Percentiles rank a stretch among this genome's conserved stretches.
Conservation (phyloP, 2,113 vertebrate species). For the Etia nguti region DNA sequence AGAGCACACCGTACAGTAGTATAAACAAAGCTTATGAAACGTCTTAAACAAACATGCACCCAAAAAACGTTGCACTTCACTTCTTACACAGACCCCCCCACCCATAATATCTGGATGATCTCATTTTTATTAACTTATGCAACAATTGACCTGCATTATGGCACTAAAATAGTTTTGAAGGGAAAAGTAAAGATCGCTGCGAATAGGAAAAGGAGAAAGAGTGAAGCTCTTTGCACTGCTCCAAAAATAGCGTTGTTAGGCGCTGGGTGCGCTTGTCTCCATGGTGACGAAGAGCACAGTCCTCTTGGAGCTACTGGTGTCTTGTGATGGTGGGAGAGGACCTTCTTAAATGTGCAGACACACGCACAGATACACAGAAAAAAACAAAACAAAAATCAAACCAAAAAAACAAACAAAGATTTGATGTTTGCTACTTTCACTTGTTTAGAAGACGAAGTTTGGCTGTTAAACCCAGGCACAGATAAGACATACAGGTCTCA, state of each 20-base stretch:
- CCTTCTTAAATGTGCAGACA: constrained; percentile 25
- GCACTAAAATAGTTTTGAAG: constrained; percentile 45
- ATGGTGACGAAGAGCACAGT: constrained; percentile 72
- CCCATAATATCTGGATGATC: not conserved
- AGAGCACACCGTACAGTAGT: not conserved
- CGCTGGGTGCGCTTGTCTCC: constrained; percentile 75
- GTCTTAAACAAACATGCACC: not conserved
- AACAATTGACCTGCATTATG: constrained; percentile 41
- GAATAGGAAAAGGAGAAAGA: constrained; percentile 61
- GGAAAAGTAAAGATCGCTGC: constrained; percentile 59
- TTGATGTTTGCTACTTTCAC: not conserved
- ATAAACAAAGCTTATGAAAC: not conserved
- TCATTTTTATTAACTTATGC: constrained; percentile 36
- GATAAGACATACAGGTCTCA: not conserved
- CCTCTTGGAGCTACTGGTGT: constrained; percentile 68
- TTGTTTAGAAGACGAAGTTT: not conserved
- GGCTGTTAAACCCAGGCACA: not conserved
- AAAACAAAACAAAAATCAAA: not conserved
- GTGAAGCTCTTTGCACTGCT: constrained; percentile 69
- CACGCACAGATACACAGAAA: not conserved
- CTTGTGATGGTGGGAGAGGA: constrained; percentile 69
- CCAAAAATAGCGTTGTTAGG: constrained; percentile 80
- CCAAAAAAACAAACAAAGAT: not conserved
- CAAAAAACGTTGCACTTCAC: not conserved
- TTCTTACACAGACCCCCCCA: not conserved